Conservation (phyloP, 1,140 invertebrate genomes). For the Philotrypesis tridentata region DNA sequence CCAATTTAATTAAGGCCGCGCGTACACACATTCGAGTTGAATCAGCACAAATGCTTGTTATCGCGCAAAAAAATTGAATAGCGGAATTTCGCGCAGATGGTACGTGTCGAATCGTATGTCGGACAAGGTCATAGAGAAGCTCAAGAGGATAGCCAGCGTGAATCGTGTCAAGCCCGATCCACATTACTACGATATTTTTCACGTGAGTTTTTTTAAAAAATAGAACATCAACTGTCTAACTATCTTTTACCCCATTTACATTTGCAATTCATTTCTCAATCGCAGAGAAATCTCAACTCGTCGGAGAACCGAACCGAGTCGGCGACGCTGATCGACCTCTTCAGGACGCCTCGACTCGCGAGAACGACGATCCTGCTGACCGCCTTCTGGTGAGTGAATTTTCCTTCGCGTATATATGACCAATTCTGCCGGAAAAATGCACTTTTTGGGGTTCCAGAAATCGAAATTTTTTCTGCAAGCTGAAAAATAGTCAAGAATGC, state of each 20-base stretch:
- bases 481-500: too few species aligned
- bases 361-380: slow-evolving; percentile 76
- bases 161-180: slow-evolving; percentile 63
- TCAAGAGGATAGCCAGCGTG: slow-evolving; percentile 65
- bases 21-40: too few species aligned
- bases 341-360: slow-evolving; percentile 75
- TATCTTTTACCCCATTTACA: background rate
- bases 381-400: slow-evolving; percentile 70
- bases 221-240: too few species aligned
- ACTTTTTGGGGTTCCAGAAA: too few species aligned
- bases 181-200: slow-evolving; percentile 60
- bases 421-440: too few species aligned
- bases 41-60: too few species aligned
- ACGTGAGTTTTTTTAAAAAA: slow-evolving; percentile 57
- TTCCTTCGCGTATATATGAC: background rate
- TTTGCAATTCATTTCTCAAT: slow-evolving; percentile 14
- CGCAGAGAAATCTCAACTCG: slow-evolving; percentile 62
- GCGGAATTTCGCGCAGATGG: slow-evolving; percentile 69
- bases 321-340: slow-evolving; percentile 74
- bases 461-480: too few species aligned
- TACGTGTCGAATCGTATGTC: slow-evolving; percentile 66
- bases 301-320: slow-evolving; percentile 61
- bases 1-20: too few species aligned
- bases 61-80: too few species aligned
- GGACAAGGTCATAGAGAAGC: slow-evolving; percentile 66